Evolutionary conservation across 1,140 invertebrate species (phyloP).

Genomic region (Zaprionus davidi): DNA sequence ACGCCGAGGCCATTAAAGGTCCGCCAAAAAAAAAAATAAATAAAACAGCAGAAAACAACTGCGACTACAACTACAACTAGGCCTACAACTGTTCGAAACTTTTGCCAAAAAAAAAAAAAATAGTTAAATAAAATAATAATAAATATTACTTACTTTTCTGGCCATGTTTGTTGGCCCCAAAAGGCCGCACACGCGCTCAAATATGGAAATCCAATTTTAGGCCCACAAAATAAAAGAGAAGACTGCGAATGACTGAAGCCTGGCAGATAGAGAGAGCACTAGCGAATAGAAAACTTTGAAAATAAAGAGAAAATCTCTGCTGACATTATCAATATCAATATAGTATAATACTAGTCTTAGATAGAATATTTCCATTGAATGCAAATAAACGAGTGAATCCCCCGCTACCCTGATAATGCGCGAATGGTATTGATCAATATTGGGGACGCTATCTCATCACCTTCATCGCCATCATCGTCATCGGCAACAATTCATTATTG

Average conservation of each 20-base stretch:
- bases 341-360: no score
- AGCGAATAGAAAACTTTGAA: not conserved
- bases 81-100: conserved; percentile 23
- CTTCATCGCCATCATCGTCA: conserved; percentile 2
- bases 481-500: conserved; percentile 31
- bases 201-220: conserved; percentile 16
- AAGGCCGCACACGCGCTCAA: conserved; percentile 8
- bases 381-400: conserved; percentile 24
- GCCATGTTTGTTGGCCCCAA: conserved; percentile 7
- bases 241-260: not conserved
- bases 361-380: not conserved
- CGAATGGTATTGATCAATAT: conserved; percentile 17
- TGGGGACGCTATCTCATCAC: conserved; percentile 10
- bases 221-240: not conserved
- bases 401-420: conserved; percentile 20
- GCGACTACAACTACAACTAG: conserved; percentile 9
- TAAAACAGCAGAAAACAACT: not conserved
- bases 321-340: no score
- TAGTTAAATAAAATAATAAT: not conserved
- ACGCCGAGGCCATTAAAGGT: conserved; percentile 31
- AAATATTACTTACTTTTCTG: conserved; percentile 7
- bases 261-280: no score
- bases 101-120: conserved; percentile 18
- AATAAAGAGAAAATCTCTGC: not conserved
- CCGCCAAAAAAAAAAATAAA: conserved; percentile 1